Conservation (phyloP, 2,113 vertebrate genomes). For the Pterophyllum scalare region DNA sequence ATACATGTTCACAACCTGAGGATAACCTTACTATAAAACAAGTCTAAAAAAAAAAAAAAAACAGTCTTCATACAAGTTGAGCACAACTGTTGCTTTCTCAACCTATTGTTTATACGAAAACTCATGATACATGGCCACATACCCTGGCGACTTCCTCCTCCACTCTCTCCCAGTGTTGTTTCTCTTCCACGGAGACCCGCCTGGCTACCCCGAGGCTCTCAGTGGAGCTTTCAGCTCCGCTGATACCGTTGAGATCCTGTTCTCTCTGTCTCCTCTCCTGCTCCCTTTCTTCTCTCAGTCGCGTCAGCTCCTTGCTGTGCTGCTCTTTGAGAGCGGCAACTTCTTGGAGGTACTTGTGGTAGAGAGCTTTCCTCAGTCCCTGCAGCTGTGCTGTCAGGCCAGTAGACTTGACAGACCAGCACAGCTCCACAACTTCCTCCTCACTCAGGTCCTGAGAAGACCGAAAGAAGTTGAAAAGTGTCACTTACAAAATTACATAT, state of each 20-base stretch:
- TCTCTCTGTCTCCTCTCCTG: constrained; percentile 43
- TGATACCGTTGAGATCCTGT: constrained; percentile 40
- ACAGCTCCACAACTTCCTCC: constrained; percentile 31
- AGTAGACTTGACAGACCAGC: constrained; percentile 28
- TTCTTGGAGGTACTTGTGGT: constrained; percentile 76
- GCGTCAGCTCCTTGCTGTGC: constrained; percentile 71
- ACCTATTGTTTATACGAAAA: not conserved
- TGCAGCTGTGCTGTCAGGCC: constrained; percentile 76
- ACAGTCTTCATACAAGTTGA: not conserved
- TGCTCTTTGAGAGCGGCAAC: constrained; percentile 75
- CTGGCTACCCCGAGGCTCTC: constrained; percentile 63
- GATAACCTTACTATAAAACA: not conserved
- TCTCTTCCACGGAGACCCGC: constrained; percentile 69
- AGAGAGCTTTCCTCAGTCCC: constrained; percentile 70
- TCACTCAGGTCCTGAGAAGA: constrained; percentile 44
- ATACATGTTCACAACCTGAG: not conserved
- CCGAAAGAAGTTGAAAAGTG: not conserved
- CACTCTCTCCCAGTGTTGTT: constrained; percentile 84
- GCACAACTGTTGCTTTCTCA: not conserved
- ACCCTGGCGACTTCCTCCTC: constrained; percentile 95
- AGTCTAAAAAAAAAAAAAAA: too few relatives aligned
- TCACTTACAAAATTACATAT: not conserved
- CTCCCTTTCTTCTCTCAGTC: constrained; percentile 41
- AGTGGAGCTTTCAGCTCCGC: constrained; percentile 29
- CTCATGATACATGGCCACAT: constrained; percentile 15